Evolutionary conservation across 2,888 invertebrate genomes (phyloP).

Genomic region (Archips xylosteana): DNA sequence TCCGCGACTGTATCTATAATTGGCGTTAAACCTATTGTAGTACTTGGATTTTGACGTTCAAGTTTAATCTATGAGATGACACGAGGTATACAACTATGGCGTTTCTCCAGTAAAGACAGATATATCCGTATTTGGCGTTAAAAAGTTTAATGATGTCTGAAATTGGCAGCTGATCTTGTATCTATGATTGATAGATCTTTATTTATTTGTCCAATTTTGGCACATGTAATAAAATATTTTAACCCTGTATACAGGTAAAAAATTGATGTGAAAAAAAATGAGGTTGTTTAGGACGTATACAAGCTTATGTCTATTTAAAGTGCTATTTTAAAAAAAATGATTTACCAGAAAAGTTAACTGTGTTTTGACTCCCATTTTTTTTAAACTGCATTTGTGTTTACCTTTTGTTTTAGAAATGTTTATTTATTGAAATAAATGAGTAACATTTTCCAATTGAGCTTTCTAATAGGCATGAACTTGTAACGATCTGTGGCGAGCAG

Average conservation of each 20-base stretch:
- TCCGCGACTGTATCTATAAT: not conserved
- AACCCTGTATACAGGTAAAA: not conserved
- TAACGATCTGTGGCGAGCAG: not conserved
- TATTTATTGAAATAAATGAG: too few species aligned
- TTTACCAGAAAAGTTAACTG: not conserved
- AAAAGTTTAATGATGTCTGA: not conserved
- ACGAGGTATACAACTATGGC: too few species aligned
- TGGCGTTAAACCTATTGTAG: not conserved
- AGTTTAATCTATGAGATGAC: not conserved
- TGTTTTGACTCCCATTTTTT: too few species aligned
- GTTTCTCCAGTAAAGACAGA: not conserved
- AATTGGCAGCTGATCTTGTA: slow-evolving; percentile 1
- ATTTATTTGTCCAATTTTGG: not conserved
- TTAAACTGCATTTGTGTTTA: too few species aligned
- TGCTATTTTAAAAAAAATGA: not conserved
- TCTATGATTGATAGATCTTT: not conserved
- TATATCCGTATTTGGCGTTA: not conserved
- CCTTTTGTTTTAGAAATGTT: too few species aligned
- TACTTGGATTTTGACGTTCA: not conserved
- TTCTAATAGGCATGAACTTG: not conserved
- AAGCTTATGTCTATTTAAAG: slow-evolving; percentile 3
- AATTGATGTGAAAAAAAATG: not conserved
- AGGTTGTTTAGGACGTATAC: not conserved
- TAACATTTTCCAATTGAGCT: not conserved
- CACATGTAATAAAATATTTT: not conserved